phyloP scores from a whole-genome alignment of 2,888 invertebrate species.

The Isoperla grammatica region DNA sequence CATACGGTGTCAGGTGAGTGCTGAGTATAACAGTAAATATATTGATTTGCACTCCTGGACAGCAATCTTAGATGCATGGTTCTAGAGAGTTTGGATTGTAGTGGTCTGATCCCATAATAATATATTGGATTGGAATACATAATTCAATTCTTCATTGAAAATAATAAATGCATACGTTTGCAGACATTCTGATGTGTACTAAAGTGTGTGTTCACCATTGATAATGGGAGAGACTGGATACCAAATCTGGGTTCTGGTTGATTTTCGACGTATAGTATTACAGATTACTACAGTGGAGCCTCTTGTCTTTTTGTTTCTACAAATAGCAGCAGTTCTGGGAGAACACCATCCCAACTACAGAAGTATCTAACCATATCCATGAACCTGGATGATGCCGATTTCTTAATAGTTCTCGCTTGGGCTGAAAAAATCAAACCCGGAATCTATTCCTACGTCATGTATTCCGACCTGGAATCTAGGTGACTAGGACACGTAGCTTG shows the following conservation, averaged over 20 bases:
- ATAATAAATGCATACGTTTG: too few species aligned
- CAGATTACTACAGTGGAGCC: not conserved
- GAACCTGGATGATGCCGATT: constrained; percentile 26
- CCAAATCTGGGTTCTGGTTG: too few species aligned
- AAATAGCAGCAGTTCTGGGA: not conserved
- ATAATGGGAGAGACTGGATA: too few species aligned
- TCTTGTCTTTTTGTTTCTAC: not conserved
- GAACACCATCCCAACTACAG: constrained; percentile 4
- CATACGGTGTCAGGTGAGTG: constrained; percentile 19
- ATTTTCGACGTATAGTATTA: not conserved
- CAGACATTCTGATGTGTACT: too few species aligned
- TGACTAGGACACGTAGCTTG: too few species aligned
- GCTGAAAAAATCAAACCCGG: constrained; percentile 28
- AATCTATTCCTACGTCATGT: not conserved
- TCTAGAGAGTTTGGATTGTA: too few species aligned
- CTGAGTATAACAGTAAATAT: not conserved
- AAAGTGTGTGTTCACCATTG: too few species aligned
- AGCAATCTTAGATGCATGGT: too few species aligned
- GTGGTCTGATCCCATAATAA: too few species aligned
- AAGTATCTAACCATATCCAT: constrained; percentile 14
- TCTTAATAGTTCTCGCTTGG: constrained; percentile 26
- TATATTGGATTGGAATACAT: too few species aligned
- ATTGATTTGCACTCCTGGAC: not conserved
- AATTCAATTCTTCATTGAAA: too few species aligned
- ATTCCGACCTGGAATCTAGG: too few species aligned